phyloP scores from a whole-genome alignment of 1,140 invertebrate species.

The Rhyacophila brunnea region DNA sequence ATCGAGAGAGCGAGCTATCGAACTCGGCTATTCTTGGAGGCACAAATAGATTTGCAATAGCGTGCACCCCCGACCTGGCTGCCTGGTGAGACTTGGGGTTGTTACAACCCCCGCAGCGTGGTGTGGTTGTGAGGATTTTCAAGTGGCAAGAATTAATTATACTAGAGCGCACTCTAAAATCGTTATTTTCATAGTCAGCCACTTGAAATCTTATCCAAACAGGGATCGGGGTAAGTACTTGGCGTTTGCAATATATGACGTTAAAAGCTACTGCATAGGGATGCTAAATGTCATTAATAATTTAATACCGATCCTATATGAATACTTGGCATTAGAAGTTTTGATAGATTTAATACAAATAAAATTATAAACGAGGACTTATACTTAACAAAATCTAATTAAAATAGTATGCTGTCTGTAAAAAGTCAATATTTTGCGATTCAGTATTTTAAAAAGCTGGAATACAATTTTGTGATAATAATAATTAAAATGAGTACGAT shows the following conservation, averaged over 20 bases:
- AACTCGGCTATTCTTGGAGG: neutral
- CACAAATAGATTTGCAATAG: conserved; percentile 31
- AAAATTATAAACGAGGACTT: too few relatives aligned
- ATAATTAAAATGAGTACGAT: too few relatives aligned
- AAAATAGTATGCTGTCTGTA: too few relatives aligned
- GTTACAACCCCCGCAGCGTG: neutral
- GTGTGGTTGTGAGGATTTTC: conserved; percentile 6
- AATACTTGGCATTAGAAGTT: too few relatives aligned
- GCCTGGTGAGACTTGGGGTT: neutral
- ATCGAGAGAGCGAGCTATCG: neutral
- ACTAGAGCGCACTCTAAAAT: conserved; percentile 16
- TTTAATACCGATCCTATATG: too few relatives aligned
- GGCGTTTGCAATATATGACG: neutral
- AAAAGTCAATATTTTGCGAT: too few relatives aligned
- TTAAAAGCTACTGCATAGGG: neutral
- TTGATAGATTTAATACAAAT: too few relatives aligned
- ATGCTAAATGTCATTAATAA: neutral
- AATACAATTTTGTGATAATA: too few relatives aligned
- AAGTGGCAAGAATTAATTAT: conserved; percentile 35
- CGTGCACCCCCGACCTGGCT: neutral
- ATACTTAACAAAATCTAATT: too few relatives aligned
- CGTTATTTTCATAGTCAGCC: conserved; percentile 24
- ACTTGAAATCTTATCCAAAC: conserved; percentile 7
- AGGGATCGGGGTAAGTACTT: neutral
- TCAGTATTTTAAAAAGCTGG: too few relatives aligned